A percentile compares a stretch with the other conserved stretches of the same genome.
These are phyloP conservation scores for Eutrigla gurnardus DNA, from an alignment of 2,797 vertebrate genomes.

Conservation along the genomic window DNA sequence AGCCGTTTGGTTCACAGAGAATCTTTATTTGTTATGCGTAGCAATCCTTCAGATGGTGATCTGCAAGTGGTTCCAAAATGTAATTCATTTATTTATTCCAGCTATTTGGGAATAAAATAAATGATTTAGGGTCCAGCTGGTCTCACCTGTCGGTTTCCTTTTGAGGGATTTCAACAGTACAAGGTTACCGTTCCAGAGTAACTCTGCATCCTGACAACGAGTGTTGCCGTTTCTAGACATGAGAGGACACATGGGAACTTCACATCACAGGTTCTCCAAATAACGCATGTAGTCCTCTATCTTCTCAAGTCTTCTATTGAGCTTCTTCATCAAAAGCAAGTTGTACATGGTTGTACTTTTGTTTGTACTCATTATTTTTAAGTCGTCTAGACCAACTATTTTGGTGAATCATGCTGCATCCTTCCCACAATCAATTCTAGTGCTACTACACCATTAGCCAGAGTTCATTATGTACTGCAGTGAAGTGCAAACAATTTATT, in stretches of 20 bases:
- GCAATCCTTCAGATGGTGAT: background rate
- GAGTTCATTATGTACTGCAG: constrained; percentile 6
- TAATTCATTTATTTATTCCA: background rate
- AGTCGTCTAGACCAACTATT: constrained; percentile 40
- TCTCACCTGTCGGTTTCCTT: constrained; percentile 13
- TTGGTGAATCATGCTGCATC: constrained; percentile 15
- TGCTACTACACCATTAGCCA: background rate
- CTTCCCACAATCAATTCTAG: background rate
- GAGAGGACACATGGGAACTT: background rate
- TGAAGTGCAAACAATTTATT: constrained; percentile 17
- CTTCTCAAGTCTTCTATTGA: background rate
- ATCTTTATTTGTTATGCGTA: background rate
- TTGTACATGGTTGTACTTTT: constrained; percentile 6
- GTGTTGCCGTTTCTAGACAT: background rate
- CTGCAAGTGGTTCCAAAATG: background rate
- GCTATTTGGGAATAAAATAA: background rate
- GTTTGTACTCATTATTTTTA: background rate
- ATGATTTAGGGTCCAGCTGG: constrained; percentile 2
- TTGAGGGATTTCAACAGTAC: background rate
- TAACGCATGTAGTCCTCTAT: background rate
- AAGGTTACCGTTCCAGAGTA: constrained; percentile 1
- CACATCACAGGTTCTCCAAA: background rate
- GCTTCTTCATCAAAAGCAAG: constrained; percentile 2
- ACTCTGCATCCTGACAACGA: constrained; percentile 13
- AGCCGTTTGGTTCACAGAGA: constrained; percentile 2